Evolutionary conservation across 2,113 vertebrate genomes (phyloP).

Genomic region (Lophura nycthemera): DNA sequence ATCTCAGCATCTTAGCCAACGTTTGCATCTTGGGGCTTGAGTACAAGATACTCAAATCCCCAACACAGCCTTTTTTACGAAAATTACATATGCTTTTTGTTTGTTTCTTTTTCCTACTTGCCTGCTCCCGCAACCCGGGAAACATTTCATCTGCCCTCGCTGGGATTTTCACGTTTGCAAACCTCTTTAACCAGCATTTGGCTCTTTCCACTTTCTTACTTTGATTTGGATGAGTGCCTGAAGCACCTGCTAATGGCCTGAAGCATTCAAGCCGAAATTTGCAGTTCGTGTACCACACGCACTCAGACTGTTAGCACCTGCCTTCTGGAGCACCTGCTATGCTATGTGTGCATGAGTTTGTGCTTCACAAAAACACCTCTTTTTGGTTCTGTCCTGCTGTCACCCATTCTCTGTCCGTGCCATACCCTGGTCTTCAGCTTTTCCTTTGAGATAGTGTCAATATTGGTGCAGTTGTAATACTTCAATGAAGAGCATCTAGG

Average conservation of each 20-base stretch:
- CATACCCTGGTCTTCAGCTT: not conserved
- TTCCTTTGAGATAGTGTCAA: not conserved
- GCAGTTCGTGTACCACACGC: constrained; percentile 43
- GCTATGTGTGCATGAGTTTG: not conserved
- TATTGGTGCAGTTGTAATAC: not conserved
- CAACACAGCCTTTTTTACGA: constrained; percentile 30
- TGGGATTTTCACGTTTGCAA: constrained; percentile 42
- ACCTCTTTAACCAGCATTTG: constrained; percentile 73
- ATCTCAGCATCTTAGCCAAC: constrained; percentile 70
- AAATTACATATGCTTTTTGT: not conserved
- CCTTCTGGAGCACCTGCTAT: constrained; percentile 74
- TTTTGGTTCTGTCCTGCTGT: not conserved
- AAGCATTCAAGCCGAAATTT: constrained; percentile 48
- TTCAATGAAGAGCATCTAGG: not conserved
- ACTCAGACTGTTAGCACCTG: constrained; percentile 62
- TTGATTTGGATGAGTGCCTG: constrained; percentile 68
- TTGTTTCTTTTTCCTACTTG: not conserved
- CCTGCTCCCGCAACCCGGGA: not conserved
- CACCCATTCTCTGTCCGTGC: not conserved
- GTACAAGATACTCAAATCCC: constrained; percentile 39
- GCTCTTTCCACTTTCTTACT: constrained; percentile 65
- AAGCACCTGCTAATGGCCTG: constrained; percentile 74
- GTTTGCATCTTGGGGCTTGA: constrained; percentile 10
- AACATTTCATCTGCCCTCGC: not conserved
- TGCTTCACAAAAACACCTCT: not conserved